Conservation (phyloP, 2,888 invertebrate species). For the Drosophila subsilvestris region DNA sequence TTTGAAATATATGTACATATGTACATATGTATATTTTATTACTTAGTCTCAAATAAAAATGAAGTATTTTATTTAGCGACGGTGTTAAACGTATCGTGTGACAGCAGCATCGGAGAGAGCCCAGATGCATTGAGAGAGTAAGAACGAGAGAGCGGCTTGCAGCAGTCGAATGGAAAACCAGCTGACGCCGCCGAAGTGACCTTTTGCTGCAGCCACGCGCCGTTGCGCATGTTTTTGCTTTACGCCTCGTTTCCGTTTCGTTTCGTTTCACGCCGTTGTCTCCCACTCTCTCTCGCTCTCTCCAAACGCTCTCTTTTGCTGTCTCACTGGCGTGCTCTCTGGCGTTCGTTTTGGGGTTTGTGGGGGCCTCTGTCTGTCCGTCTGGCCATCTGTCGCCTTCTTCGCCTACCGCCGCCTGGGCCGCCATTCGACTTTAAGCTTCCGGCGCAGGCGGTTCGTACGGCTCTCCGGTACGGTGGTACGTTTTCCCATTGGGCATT, state of each 20-base stretch:
- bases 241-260: conserved; percentile 63
- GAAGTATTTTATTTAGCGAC: background rate
- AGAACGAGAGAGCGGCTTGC: background rate
- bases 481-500: conserved; percentile 24
- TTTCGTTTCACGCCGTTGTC: conserved; percentile 58
- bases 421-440: conserved; percentile 76
- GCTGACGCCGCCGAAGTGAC: conserved; percentile 25
- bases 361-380: background rate
- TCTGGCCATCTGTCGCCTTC: conserved; percentile 11
- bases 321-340: conserved; percentile 10
- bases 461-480: conserved; percentile 39
- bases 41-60: too few species aligned
- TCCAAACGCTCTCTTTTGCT: conserved; percentile 5
- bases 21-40: too few species aligned
- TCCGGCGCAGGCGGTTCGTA: conserved; percentile 75
- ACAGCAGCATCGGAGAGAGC: background rate
- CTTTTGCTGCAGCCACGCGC: conserved; percentile 23
- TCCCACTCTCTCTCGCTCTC: conserved; percentile 11
- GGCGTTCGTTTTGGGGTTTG: conserved; percentile 5
- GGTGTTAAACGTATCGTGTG: background rate
- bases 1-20: too few species aligned
- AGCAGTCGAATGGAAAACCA: conserved; percentile 1
- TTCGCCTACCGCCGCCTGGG: conserved; percentile 1
- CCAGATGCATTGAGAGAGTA: background rate
- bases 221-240: conserved; percentile 43